Base-by-base conservation (phyloP, 2,113 vertebrate genomes). In the Antigone vipio region DNA sequence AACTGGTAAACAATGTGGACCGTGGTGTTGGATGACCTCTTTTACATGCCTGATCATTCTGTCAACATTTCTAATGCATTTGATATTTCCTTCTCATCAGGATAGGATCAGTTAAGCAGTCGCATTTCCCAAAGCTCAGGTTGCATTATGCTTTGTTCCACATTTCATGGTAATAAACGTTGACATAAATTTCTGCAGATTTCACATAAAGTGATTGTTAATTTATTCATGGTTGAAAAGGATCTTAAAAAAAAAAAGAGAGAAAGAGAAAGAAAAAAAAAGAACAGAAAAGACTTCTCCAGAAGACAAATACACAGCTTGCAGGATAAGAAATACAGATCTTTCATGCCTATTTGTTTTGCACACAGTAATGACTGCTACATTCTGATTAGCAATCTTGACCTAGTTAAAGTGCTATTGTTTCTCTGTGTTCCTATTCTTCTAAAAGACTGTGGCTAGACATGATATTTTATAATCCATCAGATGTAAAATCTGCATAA, bases 381-480 rank as follows among this genome's bases (percentile, higher is more conserved):
- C 45, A 69, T 93, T 86, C 72, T 95, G 96, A 96, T 97, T 97
- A 94, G 89, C 88, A 93, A 90, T 97, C 97, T 96, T 91, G 95
- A 97, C 96, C 96, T 97, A 94, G 95, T 97, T 97, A 95, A 97
- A 96, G 80, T 85, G 92, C 96, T 95, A 88, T 93, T 97, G 97
- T 98, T 97, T 92, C 93, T 85, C 77, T 87, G 72, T 93, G 93
- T 90, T 96, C 88, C 76, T 75, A 27, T 88, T 94, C 64, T 97
- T 96, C 96, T 97, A 74, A 95, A 97, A 97, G 95, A 92, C 87
- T 95, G 81, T 94, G 97, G 75, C 97, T 97, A 96, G 97, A 97
- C 97, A 97, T 97, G 91, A 95, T 97, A 97, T 97, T 96, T 82
- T 96, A 76, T 96, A 97, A 96, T 93, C 88, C 95, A 95, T 97